These are phyloP conservation scores for Heliconius erato DNA, from an alignment of 2,888 invertebrate species.

Conservation along the genomic window DNA sequence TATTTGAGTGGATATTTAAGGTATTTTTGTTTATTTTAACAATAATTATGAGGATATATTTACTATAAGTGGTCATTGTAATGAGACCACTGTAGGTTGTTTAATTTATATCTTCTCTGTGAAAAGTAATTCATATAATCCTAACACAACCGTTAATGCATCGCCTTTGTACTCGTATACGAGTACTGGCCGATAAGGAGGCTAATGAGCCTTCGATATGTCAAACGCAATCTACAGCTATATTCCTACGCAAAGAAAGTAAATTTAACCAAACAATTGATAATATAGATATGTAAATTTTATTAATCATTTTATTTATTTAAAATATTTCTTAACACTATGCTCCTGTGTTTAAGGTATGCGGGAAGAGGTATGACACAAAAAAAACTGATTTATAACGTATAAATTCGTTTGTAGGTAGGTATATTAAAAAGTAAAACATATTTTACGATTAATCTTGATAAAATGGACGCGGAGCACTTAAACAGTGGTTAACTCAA, in stretches of 20 bases:
- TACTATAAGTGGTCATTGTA: too few species aligned
- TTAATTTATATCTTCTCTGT: not conserved
- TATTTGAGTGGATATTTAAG: too few species aligned
- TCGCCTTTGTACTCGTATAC: conserved; percentile 54
- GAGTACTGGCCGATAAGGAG: conserved; percentile 61
- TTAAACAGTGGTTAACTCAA: conserved; percentile 14
- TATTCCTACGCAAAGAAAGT: conserved; percentile 32
- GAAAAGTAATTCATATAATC: conserved; percentile 44
- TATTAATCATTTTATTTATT: not conserved
- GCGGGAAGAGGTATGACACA: not conserved
- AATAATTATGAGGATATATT: too few species aligned
- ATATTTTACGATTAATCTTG: conserved; percentile 12
- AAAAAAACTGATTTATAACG: too few species aligned
- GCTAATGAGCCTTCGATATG: conserved; percentile 64
- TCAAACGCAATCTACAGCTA: conserved; percentile 34
- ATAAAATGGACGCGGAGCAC: conserved; percentile 4
- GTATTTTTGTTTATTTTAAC: too few species aligned
- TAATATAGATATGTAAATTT: not conserved
- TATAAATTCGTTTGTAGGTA: not conserved
- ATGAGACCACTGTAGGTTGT: too few species aligned
- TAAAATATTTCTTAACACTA: not conserved
- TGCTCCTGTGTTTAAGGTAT: not conserved
- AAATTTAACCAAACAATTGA: conserved; percentile 7
- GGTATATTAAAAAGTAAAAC: not conserved
- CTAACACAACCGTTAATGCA: conserved; percentile 43